Conservation (phyloP, 2,888 invertebrate species). For the Bursaphelenchus okinawaensis region DNA sequence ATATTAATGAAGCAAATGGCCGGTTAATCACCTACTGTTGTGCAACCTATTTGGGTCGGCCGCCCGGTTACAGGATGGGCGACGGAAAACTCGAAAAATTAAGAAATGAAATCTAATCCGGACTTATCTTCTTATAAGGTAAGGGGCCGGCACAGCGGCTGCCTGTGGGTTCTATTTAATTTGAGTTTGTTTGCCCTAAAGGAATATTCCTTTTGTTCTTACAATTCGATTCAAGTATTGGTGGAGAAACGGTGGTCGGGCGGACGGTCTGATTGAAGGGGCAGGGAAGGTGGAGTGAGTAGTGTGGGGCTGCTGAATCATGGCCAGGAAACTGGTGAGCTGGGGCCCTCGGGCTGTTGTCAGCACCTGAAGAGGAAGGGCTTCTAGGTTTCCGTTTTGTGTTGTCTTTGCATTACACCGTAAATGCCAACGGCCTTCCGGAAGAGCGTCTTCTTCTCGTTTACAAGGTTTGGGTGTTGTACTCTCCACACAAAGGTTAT, state of each 20-base stretch:
- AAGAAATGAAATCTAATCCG: background rate
- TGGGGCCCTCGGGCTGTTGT: background rate
- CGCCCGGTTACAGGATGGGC: background rate
- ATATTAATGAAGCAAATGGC: too few species aligned
- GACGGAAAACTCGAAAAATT: background rate
- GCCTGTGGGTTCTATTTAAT: background rate
- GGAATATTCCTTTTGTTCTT: background rate
- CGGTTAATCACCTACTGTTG: too few species aligned
- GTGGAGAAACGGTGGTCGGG: background rate
- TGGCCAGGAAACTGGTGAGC: conserved; percentile 2
- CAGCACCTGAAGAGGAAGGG: background rate
- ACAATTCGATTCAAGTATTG: background rate
- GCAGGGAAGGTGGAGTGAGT: conserved; percentile 8
- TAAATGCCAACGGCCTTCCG: background rate
- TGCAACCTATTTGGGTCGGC: too few species aligned
- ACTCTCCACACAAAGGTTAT: background rate
- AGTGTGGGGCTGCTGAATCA: conserved; percentile 5
- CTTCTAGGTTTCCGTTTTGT: background rate
- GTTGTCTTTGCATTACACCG: background rate
- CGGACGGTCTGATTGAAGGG: background rate
- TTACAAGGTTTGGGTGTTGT: too few species aligned
- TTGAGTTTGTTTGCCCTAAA: background rate
- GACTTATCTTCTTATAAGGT: background rate
- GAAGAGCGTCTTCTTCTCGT: background rate
- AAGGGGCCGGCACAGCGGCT: background rate